These are phyloP conservation scores for Procavia capensis DNA, from an alignment of 2,113 vertebrate species.

Conservation along the genomic window DNA sequence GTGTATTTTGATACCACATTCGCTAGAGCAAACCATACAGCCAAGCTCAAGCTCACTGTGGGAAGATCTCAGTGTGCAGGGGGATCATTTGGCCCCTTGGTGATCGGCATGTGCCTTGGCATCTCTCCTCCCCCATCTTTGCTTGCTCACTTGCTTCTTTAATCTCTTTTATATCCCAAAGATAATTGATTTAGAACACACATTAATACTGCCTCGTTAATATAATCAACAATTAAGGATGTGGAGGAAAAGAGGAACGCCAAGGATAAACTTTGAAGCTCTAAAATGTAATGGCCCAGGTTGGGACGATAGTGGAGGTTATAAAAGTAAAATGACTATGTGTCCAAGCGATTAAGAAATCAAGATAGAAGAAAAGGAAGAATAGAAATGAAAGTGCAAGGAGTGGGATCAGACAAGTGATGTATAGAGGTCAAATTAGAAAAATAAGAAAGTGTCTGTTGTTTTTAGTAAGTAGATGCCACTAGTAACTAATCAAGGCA, in stretches of 20 bases:
- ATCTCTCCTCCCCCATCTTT: too few species aligned
- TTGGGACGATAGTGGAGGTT: background rate
- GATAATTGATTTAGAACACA: too few species aligned
- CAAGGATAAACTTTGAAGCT: background rate
- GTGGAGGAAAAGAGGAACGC: background rate
- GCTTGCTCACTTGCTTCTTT: too few species aligned
- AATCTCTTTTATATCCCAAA: too few species aligned
- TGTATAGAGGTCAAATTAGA: background rate
- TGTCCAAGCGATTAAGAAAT: background rate
- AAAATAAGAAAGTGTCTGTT: background rate
- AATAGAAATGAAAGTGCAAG: background rate
- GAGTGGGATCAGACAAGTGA: background rate
- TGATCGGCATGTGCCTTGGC: too few species aligned
- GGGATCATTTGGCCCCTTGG: too few species aligned
- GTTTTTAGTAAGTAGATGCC: background rate
- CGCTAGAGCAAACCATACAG: background rate
- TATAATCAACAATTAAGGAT: background rate
- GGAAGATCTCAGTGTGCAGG: background rate
- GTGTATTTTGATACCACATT: background rate
- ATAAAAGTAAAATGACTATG: background rate
- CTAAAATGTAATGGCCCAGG: background rate
- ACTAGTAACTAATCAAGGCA: background rate
- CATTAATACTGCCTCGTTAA: too few species aligned
- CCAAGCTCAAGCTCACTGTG: background rate
- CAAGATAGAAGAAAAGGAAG: constrained; percentile 9